Percentiles rank a stretch among this genome's conserved stretches.
Conservation (phyloP, 1,140 invertebrate species). For the Sitobion miscanthi region DNA sequence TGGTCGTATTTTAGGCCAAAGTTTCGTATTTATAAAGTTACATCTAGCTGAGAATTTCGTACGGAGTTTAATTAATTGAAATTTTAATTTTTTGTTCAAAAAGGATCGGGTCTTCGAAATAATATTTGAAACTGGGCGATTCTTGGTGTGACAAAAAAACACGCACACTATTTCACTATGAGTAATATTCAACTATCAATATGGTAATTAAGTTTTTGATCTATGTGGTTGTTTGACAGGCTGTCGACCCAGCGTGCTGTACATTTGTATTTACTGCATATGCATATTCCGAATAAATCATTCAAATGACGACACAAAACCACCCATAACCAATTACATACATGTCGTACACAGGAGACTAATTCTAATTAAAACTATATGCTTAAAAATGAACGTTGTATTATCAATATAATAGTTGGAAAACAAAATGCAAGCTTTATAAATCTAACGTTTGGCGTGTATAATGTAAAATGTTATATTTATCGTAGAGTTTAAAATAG, state of each 20-base stretch:
- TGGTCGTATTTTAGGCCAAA: conserved; percentile 11
- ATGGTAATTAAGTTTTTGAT: conserved; percentile 23
- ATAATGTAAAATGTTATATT: neutral
- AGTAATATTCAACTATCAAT: neutral
- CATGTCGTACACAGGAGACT: neutral
- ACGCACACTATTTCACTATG: neutral
- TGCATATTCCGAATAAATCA: conserved; percentile 5
- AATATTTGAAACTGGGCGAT: neutral
- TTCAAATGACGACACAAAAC: conserved; percentile 25
- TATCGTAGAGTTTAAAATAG: neutral
- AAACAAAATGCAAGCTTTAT: neutral
- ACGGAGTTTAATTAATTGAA: neutral
- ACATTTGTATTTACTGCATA: neutral
- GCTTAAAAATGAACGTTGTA: neutral
- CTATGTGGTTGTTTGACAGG: neutral
- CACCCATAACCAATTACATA: conserved; percentile 10
- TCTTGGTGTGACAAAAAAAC: neutral
- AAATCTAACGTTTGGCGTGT: neutral
- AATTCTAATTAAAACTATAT: neutral
- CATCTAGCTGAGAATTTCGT: neutral
- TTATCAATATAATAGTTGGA: neutral
- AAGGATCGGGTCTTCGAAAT: neutral
- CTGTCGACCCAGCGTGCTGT: neutral
- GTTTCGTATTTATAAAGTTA: neutral
- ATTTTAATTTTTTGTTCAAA: neutral